phyloP scores from a whole-genome alignment of 2,888 invertebrate genomes.

The Conus canariensis region DNA sequence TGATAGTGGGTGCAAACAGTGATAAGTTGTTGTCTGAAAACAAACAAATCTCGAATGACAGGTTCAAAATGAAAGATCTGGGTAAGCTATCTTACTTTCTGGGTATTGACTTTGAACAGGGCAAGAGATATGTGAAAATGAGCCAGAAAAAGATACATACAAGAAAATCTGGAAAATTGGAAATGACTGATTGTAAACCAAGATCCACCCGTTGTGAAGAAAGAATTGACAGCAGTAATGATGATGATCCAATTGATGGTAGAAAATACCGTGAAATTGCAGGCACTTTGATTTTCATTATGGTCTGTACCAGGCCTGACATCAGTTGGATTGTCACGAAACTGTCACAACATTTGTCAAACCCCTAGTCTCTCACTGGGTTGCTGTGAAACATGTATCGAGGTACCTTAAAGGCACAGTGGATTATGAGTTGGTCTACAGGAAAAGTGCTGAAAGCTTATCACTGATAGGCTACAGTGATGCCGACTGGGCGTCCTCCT shows the following conservation, averaged over 20 bases:
- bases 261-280: neutral
- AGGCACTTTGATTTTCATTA: slow-evolving; percentile 42
- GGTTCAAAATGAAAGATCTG: slow-evolving; percentile 49
- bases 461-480: slow-evolving; percentile 29
- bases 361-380: neutral
- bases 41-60: neutral
- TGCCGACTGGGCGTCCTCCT: slow-evolving; percentile 40
- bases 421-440: neutral
- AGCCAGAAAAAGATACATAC: neutral
- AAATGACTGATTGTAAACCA: neutral
- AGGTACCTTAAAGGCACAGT: neutral
- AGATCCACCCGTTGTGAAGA: neutral
- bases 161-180: neutral
- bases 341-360: neutral
- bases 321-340: neutral
- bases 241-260: neutral
- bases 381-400: neutral
- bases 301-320: slow-evolving; percentile 26
- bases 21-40: slow-evolving; percentile 29
- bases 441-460: slow-evolving; percentile 12
- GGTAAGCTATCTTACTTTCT: slow-evolving; percentile 45
- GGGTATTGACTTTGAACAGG: slow-evolving; percentile 46
- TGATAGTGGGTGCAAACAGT: slow-evolving; percentile 39
- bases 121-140: neutral
- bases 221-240: neutral